Percentiles rank a stretch among this genome's conserved stretches.
Evolutionary conservation across 92 coral and sea anemone genomes (phyloP).

Genomic region (Palythoa heliodiscus): DNA sequence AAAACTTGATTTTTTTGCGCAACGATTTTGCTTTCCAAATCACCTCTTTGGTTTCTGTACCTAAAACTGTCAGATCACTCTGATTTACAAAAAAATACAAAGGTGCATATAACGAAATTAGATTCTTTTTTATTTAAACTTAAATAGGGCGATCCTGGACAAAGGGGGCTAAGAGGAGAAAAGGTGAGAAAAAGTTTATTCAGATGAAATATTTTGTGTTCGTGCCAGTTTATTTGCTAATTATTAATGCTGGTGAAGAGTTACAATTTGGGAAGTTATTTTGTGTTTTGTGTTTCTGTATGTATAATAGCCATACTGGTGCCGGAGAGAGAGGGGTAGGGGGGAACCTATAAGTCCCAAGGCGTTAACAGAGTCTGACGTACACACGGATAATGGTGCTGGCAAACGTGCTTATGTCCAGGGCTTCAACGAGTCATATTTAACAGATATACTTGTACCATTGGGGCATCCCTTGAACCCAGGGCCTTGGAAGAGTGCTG

Average conservation of each 20-base stretch:
- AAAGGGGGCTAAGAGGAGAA: slow-evolving; percentile 19
- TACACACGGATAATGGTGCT: not conserved
- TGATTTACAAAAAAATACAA: not conserved
- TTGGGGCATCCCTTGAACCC: too few species aligned
- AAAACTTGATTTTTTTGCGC: too few species aligned
- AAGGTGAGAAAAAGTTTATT: slow-evolving; percentile 4
- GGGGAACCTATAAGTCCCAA: not conserved
- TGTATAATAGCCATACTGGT: not conserved
- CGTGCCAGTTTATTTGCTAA: too few species aligned
- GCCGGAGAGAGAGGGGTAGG: too few species aligned
- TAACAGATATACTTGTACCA: not conserved
- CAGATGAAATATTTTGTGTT: not conserved
- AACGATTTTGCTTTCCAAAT: not conserved
- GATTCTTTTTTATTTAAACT: not conserved
- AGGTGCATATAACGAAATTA: too few species aligned
- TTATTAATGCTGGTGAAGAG: too few species aligned
- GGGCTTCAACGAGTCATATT: not conserved
- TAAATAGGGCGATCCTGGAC: slow-evolving; percentile 30
- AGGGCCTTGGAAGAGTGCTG: too few species aligned
- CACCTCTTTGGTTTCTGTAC: not conserved
- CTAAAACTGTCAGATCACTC: too few species aligned
- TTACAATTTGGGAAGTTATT: not conserved
- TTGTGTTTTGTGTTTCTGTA: not conserved
- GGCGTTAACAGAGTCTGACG: too few species aligned
- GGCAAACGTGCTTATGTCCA: not conserved